Percentiles rank a stretch among this genome's conserved stretches.
Conservation (phyloP, 2,888 invertebrate species). For the Trichogramma evanescens region DNA sequence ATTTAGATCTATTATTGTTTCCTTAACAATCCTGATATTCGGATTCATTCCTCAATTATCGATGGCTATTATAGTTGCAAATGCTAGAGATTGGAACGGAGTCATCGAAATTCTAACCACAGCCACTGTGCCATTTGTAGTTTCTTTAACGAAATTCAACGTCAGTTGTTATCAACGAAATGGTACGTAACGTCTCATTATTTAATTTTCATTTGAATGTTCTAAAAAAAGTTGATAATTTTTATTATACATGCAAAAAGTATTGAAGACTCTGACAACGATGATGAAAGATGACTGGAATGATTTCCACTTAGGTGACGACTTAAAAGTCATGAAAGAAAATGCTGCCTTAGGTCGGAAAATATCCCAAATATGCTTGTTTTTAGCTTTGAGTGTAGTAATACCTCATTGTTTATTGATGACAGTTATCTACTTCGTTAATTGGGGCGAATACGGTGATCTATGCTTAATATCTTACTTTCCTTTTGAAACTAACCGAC, state of each 20-base stretch:
- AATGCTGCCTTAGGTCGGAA: slow-evolving; percentile 21
- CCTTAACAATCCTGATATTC: not conserved
- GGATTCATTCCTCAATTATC: not conserved
- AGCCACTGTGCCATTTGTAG: not conserved
- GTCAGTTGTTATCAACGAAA: not conserved
- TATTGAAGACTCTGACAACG: not conserved
- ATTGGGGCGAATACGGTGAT: not conserved
- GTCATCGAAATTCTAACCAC: not conserved
- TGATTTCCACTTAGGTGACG: not conserved
- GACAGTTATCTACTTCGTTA: not conserved
- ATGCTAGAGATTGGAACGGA: not conserved
- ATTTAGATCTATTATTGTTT: not conserved
- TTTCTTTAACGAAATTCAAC: not conserved
- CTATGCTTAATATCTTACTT: slow-evolving; percentile 20
- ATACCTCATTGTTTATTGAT: not conserved
- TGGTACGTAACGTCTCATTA: not conserved
- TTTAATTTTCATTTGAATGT: not conserved
- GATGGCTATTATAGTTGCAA: not conserved
- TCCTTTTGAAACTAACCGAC: slow-evolving; percentile 11
- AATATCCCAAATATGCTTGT: slow-evolving; percentile 19
- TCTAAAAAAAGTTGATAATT: not conserved
- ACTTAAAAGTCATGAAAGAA: slow-evolving; percentile 12
- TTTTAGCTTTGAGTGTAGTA: slow-evolving; percentile 15
- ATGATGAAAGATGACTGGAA: slow-evolving; percentile 1
- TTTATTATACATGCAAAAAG: not conserved